Evolutionary conservation across 2,113 vertebrate species (phyloP).

Genomic region (Ctenomys sociabilis): DNA sequence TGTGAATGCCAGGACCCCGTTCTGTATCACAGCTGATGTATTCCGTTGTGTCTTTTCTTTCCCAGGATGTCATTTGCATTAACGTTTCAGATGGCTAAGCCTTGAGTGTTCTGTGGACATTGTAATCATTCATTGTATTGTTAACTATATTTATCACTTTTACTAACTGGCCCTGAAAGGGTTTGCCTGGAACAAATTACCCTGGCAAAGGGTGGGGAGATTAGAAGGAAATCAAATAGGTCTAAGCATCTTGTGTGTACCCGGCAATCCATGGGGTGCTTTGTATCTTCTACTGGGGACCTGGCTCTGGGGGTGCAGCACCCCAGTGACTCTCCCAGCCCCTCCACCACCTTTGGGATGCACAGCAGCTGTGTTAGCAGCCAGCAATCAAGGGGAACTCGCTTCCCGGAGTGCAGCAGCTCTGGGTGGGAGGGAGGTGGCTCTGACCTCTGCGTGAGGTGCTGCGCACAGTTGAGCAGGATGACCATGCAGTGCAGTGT

Average conservation of each 20-base stretch:
- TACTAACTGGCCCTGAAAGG: neutral
- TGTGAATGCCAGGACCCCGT: neutral
- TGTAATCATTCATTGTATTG: neutral
- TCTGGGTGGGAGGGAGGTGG: neutral
- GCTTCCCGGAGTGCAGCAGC: neutral
- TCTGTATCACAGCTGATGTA: neutral
- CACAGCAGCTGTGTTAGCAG: neutral
- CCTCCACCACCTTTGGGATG: neutral
- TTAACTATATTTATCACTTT: neutral
- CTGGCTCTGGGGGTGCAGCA: neutral
- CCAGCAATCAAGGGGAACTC: neutral
- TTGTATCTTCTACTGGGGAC: neutral
- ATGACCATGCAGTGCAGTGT: conserved; percentile 95
- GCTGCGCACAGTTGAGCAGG: conserved; percentile 92
- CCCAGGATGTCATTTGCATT: neutral
- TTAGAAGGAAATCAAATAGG: neutral
- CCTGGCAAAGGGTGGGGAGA: neutral
- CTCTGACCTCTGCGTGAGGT: conserved; percentile 93
- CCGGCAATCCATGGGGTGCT: neutral
- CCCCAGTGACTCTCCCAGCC: neutral
- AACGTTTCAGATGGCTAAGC: neutral
- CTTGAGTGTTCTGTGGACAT: neutral
- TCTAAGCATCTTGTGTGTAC: neutral
- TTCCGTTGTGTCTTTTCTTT: neutral
- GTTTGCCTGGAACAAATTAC: neutral